A percentile compares a stretch with the other conserved stretches of the same genome.
These are phyloP conservation scores for Odontamblyopus rebecca DNA, from an alignment of 2,797 vertebrate species.

Conservation along the genomic window DNA sequence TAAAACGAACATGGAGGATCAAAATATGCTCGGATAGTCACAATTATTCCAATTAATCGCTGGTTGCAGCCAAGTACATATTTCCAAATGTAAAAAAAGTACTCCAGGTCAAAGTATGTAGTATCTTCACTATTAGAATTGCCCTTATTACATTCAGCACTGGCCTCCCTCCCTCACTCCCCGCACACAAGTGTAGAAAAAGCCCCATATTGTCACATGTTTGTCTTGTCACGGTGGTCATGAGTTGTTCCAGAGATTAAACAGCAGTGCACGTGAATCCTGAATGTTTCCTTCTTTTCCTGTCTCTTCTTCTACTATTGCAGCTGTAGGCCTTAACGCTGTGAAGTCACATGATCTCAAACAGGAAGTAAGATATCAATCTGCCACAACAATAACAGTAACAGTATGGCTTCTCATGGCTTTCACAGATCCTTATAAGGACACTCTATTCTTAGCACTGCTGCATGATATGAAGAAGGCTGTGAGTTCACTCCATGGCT, in stretches of 20 bases:
- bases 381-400: slow-evolving; percentile 24
- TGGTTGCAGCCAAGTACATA: too few species aligned
- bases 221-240: slow-evolving; percentile 40
- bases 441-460: slow-evolving; percentile 60
- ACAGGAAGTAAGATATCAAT: slow-evolving; percentile 58
- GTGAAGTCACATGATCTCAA: slow-evolving; percentile 50
- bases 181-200: slow-evolving; percentile 14
- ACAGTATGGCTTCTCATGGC: slow-evolving; percentile 41
- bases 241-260: slow-evolving; percentile 46
- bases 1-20: too few species aligned
- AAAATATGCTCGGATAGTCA: too few species aligned
- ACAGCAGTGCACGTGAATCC: background rate
- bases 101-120: background rate
- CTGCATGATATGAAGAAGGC: slow-evolving; percentile 44
- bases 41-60: too few species aligned
- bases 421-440: slow-evolving; percentile 55
- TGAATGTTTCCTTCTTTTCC: slow-evolving; percentile 34
- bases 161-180: slow-evolving; percentile 7
- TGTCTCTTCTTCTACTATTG: slow-evolving; percentile 19
- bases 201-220: slow-evolving; percentile 46
- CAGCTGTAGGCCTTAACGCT: slow-evolving; percentile 34
- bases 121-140: background rate
- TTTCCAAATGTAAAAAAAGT: too few species aligned
- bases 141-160: background rate
- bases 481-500: slow-evolving; percentile 14